phyloP scores from a whole-genome alignment of 1,140 invertebrate genomes.

The Drosophila carrolli region DNA sequence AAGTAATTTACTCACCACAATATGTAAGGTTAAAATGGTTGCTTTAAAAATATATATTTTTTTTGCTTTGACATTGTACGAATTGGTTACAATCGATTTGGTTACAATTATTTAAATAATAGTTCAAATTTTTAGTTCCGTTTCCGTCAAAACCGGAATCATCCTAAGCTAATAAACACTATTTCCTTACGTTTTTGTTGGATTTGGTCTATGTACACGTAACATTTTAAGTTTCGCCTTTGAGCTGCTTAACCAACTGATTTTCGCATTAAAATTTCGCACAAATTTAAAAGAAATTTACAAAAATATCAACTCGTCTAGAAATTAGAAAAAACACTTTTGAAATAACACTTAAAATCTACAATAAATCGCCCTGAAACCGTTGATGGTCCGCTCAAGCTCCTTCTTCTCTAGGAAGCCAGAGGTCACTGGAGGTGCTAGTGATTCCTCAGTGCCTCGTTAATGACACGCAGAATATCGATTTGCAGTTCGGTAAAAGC shows the following conservation, averaged over 20 bases:
- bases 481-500: constrained; percentile 81
- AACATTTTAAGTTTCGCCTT: constrained; percentile 34
- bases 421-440: constrained; percentile 25
- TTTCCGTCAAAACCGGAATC: constrained; percentile 22
- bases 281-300: constrained; percentile 28
- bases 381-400: constrained; percentile 11
- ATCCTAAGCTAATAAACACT: constrained; percentile 50
- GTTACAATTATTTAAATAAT: constrained; percentile 28
- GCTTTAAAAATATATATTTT: constrained; percentile 49
- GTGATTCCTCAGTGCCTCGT: constrained; percentile 72
- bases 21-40: neutral
- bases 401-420: neutral
- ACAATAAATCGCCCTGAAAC: constrained; percentile 54
- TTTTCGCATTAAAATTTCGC: constrained; percentile 16
- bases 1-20: no score
- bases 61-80: constrained; percentile 25
- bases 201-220: constrained; percentile 31
- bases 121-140: constrained; percentile 49
- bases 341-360: constrained; percentile 69
- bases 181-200: constrained; percentile 11
- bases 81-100: constrained; percentile 47
- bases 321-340: constrained; percentile 45
- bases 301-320: constrained; percentile 30
- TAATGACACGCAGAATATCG: constrained; percentile 77
- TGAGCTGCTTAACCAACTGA: constrained; percentile 10